Evolutionary conservation across 2,888 invertebrate genomes (phyloP).

Genomic region (Plagiodera versicolora): DNA sequence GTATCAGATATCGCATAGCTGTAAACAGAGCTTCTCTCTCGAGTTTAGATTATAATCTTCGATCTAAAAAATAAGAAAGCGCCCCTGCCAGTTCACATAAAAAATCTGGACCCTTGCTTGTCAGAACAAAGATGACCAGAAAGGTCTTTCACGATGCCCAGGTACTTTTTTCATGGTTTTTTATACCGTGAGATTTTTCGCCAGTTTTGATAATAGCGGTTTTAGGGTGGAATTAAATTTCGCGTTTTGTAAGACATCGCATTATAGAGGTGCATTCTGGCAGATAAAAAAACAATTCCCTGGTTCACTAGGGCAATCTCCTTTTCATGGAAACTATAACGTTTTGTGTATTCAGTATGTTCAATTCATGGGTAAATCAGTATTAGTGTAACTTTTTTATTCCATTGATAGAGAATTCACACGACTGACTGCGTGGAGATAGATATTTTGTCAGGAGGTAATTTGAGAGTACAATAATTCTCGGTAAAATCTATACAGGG

Average conservation of each 20-base stretch:
- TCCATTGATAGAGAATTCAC: too few relatives aligned
- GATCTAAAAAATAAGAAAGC: constrained; percentile 25
- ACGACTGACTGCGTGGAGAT: too few relatives aligned
- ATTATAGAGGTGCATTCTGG: not conserved
- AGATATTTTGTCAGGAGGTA: too few relatives aligned
- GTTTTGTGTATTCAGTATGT: not conserved
- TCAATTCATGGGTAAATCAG: not conserved
- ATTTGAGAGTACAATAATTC: too few relatives aligned
- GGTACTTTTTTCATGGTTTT: constrained; percentile 43
- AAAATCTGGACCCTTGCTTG: constrained; percentile 42
- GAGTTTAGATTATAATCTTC: constrained; percentile 37
- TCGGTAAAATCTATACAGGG: too few relatives aligned
- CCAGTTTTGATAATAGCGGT: constrained; percentile 36
- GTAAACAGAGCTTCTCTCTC: constrained; percentile 34
- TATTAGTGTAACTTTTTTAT: too few relatives aligned
- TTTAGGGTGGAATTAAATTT: constrained; percentile 43
- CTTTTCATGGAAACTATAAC: not conserved
- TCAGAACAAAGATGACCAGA: constrained; percentile 45
- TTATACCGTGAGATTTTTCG: constrained; percentile 46
- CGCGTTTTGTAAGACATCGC: constrained; percentile 32
- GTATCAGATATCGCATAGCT: constrained; percentile 45
- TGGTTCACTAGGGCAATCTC: not conserved
- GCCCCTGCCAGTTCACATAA: constrained; percentile 35
- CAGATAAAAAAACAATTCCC: not conserved
- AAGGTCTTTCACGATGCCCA: constrained; percentile 41